Percentiles rank a stretch among this genome's conserved stretches.
phyloP scores from a whole-genome alignment of 2,888 invertebrate species.

The Euspilapteryx auroguttella region DNA sequence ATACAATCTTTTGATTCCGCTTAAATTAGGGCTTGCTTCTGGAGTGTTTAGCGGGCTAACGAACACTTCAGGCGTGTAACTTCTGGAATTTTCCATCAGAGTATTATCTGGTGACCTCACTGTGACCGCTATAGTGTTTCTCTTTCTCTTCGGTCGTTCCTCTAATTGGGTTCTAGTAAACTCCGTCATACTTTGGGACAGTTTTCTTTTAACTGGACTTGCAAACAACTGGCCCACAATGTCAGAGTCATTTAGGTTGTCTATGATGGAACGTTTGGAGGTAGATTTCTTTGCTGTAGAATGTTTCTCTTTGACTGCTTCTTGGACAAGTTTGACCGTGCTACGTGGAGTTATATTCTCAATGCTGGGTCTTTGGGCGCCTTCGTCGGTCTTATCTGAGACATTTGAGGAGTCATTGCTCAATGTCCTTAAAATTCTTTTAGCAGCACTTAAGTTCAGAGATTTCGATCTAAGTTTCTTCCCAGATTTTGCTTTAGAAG shows the following conservation, averaged over 20 bases:
- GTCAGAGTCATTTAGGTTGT: constrained; percentile 37
- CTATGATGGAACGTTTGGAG: constrained; percentile 45
- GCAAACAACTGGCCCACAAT: constrained; percentile 44
- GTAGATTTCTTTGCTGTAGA: constrained; percentile 49
- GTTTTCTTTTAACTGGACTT: constrained; percentile 47
- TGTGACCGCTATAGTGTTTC: constrained; percentile 16
- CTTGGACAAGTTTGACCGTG: constrained; percentile 25
- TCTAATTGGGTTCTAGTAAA: constrained; percentile 25
- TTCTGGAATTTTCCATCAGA: constrained; percentile 14
- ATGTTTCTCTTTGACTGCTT: constrained; percentile 43
- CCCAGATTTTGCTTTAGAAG: constrained; percentile 12
- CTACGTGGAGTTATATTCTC: constrained; percentile 37
- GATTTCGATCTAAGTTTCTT: constrained; percentile 18
- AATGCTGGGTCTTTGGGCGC: constrained; percentile 9
- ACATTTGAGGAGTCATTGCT: constrained; percentile 15
- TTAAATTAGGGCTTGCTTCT: constrained; percentile 17
- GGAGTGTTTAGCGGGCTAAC: constrained; percentile 32
- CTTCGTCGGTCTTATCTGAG: constrained; percentile 13
- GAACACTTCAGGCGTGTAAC: constrained; percentile 27
- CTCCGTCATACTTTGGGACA: constrained; percentile 51
- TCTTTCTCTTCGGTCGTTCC: constrained; percentile 14
- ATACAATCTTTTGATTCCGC: constrained; percentile 25
- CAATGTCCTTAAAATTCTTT: constrained; percentile 12
- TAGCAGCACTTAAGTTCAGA: constrained; percentile 11
- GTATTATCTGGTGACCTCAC: constrained; percentile 17